Evolutionary conservation across 2,888 invertebrate species (phyloP), one percentile per base, ranked within the genome.

Genomic region (Seira musarum): DNA sequence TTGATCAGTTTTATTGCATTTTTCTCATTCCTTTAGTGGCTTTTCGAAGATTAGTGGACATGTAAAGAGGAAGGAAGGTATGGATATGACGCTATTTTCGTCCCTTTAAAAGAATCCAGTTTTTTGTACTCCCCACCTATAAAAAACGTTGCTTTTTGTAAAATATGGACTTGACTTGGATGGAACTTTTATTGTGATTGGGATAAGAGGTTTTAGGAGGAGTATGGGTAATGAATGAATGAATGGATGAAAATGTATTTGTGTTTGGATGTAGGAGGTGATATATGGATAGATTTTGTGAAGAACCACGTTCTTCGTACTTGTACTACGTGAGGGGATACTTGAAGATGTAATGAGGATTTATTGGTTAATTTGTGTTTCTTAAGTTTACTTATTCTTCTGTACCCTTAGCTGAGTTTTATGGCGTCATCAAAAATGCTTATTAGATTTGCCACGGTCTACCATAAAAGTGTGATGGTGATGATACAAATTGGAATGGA

Each of bases 1-100:
- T 80, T 80, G 80, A 80, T 80, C 80, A 80, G 68, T 80, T 80
- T 80, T 80, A 80, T 80, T 80, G 73, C 80, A 80, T 79, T 79
- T 79, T 80, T 74, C 74, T 74, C 80, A 80, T 80, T 80, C 73
- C 80, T 80, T 80, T 74, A 80, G 80, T 74, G 69, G 69, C 74
- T 80, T 65, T 69, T 3, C 17, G 17, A 53, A 80, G 69, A 74
- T 74, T 69, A 80, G 80, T 24, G 24, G 30, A 22, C 53, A n/a
- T 53, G 53, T 53, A 53, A 53, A 53, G 53, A 13, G 53, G 53
- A 13, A 53, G 15, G 40, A 40, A 40, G 40, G 40, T 40, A 40
- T 40, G 13, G 17, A 13, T n/a, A 30, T 30, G 30, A 53, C 15
- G 53, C n/a, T 53, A 53, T 53, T 53, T 17, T 53, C 53, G 13